phyloP scores from a whole-genome alignment of 30 jellyfish, hydroid and myxozoan genomes.

The Aurelia sp. region DNA sequence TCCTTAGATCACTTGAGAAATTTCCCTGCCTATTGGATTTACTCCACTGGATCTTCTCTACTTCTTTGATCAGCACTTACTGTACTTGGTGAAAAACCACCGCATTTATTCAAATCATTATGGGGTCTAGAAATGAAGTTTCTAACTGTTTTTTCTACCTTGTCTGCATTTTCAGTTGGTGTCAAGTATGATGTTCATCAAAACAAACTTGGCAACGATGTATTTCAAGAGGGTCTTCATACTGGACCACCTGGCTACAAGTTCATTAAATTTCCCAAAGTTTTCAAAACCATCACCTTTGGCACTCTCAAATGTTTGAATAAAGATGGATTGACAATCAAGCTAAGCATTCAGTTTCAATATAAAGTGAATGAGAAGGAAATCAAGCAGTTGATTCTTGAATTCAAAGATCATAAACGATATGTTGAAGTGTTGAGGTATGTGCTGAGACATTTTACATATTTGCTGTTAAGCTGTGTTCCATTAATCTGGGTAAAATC shows the following conservation, averaged over 20 bases:
- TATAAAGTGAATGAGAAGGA: slow-evolving; percentile 44
- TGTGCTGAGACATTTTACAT: too few species aligned
- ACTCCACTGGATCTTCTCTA: too few species aligned
- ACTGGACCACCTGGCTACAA: slow-evolving; percentile 74
- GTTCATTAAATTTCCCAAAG: slow-evolving; percentile 60
- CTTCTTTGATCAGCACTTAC: too few species aligned
- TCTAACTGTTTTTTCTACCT: neutral
- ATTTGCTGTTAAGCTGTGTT: too few species aligned
- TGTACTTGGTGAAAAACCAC: too few species aligned
- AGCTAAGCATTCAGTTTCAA: slow-evolving; percentile 66
- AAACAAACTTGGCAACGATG: slow-evolving; percentile 64
- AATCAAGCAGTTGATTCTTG: slow-evolving; percentile 30
- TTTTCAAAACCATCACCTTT: slow-evolving; percentile 63
- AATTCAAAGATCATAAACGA: slow-evolving; percentile 56
- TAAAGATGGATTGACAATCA: slow-evolving; percentile 72
- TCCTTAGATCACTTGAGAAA: too few species aligned
- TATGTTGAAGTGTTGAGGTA: slow-evolving; percentile 63
- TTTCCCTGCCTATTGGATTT: too few species aligned
- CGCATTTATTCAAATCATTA: too few species aligned
- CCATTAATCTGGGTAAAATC: too few species aligned
- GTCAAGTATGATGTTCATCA: slow-evolving; percentile 62
- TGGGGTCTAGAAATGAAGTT: neutral
- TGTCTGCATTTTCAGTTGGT: slow-evolving; percentile 43
- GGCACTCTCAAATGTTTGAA: slow-evolving; percentile 48
- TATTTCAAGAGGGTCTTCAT: slow-evolving; percentile 73